Percentiles rank a stretch among this genome's conserved stretches.
phyloP scores from a whole-genome alignment of 2,797 vertebrate genomes.

The Acomys russatus region DNA sequence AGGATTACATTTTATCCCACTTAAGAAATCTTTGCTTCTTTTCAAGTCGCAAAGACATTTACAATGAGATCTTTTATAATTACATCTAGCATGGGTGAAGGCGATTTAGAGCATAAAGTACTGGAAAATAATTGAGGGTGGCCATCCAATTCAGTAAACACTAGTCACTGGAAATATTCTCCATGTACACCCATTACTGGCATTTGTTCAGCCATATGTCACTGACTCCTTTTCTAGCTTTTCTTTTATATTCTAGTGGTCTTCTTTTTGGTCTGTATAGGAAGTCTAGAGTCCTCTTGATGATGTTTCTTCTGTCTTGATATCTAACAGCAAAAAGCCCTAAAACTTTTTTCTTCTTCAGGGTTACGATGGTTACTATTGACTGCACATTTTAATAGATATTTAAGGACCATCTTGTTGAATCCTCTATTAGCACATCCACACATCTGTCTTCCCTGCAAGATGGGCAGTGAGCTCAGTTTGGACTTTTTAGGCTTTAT shows the following conservation, averaged over 20 bases:
- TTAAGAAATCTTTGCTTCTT: neutral
- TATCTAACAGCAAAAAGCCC: neutral
- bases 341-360: neutral
- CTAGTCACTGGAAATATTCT: neutral
- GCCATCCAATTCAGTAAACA: neutral
- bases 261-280: neutral
- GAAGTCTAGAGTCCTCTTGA: neutral
- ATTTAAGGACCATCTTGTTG: neutral
- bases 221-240: neutral
- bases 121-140: neutral
- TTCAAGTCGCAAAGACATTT: neutral
- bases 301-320: neutral
- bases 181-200: accelerated
- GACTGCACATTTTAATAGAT: neutral
- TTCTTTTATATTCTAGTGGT: neutral
- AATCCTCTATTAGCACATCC: neutral
- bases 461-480: neutral
- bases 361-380: neutral
- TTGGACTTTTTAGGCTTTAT: neutral
- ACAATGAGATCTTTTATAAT: neutral
- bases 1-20: neutral
- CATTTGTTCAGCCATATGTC: neutral
- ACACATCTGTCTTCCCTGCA: accelerated
- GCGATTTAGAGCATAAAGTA: neutral
- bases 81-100: neutral